Conservation (phyloP, 2,888 invertebrate species). For the Trichacis sp. region DNA sequence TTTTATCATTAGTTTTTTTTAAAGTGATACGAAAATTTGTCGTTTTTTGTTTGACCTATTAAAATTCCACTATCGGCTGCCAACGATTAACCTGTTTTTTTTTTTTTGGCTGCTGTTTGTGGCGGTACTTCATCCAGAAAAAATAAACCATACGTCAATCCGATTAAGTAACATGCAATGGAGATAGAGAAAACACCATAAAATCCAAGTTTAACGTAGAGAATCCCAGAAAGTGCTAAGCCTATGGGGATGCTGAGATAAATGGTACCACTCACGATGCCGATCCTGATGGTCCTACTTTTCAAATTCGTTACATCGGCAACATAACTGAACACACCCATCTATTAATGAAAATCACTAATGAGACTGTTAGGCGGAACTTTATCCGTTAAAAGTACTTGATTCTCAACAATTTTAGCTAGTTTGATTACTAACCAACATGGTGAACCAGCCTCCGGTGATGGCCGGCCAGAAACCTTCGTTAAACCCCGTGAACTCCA, state of each 20-base stretch:
- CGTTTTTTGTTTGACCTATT: no score
- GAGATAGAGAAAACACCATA: constrained; percentile 87
- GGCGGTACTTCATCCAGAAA: constrained; percentile 77
- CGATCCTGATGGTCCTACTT: constrained; percentile 86
- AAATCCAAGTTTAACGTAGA: constrained; percentile 82
- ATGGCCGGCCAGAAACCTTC: constrained; percentile 86
- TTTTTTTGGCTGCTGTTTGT: constrained; percentile 7
- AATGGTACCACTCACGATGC: constrained; percentile 89
- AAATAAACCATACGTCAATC: constrained; percentile 80
- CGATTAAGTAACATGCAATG: constrained; percentile 79
- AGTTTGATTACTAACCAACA: no score
- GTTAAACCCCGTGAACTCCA: constrained; percentile 84
- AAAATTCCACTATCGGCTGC: constrained; percentile 73
- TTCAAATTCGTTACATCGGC: constrained; percentile 88
- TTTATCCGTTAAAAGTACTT: no score
- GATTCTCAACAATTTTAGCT: no score
- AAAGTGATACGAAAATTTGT: no score
- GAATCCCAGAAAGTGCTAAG: constrained; percentile 87
- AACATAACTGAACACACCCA: constrained; percentile 91
- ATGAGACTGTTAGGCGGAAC: no score
- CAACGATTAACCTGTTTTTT: constrained; percentile 67
- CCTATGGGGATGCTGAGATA: constrained; percentile 91
- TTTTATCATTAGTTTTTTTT: no score
- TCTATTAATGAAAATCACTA: no score
- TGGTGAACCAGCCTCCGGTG: constrained; percentile 89